Conservation (phyloP, 2,888 invertebrate genomes). For the Parnassius glacialis region DNA sequence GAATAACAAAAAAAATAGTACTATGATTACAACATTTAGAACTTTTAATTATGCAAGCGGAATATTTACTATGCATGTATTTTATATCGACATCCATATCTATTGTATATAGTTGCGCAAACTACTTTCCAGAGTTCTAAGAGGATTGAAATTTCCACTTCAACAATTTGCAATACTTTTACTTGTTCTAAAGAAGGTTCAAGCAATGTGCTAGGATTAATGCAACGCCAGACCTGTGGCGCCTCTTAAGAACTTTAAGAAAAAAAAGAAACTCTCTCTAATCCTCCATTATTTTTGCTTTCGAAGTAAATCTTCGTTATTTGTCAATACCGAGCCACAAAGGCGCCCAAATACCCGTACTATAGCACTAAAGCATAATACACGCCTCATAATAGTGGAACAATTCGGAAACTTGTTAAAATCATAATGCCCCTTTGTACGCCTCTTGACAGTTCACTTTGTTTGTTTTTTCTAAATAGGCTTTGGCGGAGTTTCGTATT, state of each 20-base stretch:
- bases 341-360: slow-evolving; percentile 77
- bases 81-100: slow-evolving; percentile 46
- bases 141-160: slow-evolving; percentile 64
- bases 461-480: slow-evolving; percentile 46
- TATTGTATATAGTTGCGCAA: slow-evolving; percentile 62
- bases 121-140: slow-evolving; percentile 52
- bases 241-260: slow-evolving; percentile 55
- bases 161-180: slow-evolving; percentile 63
- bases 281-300: slow-evolving; percentile 75
- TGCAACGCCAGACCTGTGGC: slow-evolving; percentile 69
- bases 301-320: slow-evolving; percentile 76
- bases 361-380: slow-evolving; percentile 74
- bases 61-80: slow-evolving; percentile 17
- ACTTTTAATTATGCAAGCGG: slow-evolving; percentile 34
- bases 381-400: slow-evolving; percentile 76
- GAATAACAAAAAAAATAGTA: no score
- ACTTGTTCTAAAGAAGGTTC: slow-evolving; percentile 49
- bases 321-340: slow-evolving; percentile 80
- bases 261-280: slow-evolving; percentile 59
- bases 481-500: slow-evolving; percentile 58
- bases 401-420: slow-evolving; percentile 78
- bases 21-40: no score
- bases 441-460: slow-evolving; percentile 68
- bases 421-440: slow-evolving; percentile 77
- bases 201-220: slow-evolving; percentile 53